A percentile compares a stretch with the other conserved stretches of the same genome.
Evolutionary conservation across 2,888 invertebrate genomes (phyloP).

Genomic region (Stenodema calcarata): DNA sequence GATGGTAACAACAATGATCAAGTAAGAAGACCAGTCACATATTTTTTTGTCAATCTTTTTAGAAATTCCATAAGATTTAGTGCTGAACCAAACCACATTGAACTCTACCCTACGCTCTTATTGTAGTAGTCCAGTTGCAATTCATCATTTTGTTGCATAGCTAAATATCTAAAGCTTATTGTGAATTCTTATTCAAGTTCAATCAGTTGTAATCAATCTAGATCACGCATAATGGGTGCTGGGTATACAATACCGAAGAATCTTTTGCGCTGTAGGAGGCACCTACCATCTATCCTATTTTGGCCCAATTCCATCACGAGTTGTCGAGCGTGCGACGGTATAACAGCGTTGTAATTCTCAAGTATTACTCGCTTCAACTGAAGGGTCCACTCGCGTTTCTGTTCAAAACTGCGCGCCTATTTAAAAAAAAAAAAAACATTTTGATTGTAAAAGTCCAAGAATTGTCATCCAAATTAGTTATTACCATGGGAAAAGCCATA

Average conservation of each 20-base stretch:
- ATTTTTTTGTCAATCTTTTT: too few species aligned
- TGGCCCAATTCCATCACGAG: conserved; percentile 88
- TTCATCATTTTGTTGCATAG: neutral
- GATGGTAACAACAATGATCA: too few species aligned
- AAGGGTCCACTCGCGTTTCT: conserved; percentile 85
- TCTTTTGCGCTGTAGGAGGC: neutral
- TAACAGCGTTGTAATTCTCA: conserved; percentile 90
- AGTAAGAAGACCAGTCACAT: too few species aligned
- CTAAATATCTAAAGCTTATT: neutral
- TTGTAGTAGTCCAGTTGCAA: too few species aligned
- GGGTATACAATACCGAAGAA: neutral
- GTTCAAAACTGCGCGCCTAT: conserved; percentile 78
- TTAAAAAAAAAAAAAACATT: neutral
- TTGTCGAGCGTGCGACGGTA: conserved; percentile 93
- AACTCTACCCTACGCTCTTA: too few species aligned
- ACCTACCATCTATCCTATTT: conserved; percentile 71
- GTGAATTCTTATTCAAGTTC: neutral
- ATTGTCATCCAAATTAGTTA: neutral
- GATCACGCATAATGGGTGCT: neutral
- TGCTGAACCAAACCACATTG: too few species aligned
- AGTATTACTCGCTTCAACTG: conserved; percentile 86
- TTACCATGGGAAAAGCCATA: neutral
- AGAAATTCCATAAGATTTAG: too few species aligned
- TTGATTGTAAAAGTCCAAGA: neutral
- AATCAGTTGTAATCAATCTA: neutral